phyloP scores from a whole-genome alignment of 35 echinoderm and acorn worm species.

The Ophioderma brevispina region DNA sequence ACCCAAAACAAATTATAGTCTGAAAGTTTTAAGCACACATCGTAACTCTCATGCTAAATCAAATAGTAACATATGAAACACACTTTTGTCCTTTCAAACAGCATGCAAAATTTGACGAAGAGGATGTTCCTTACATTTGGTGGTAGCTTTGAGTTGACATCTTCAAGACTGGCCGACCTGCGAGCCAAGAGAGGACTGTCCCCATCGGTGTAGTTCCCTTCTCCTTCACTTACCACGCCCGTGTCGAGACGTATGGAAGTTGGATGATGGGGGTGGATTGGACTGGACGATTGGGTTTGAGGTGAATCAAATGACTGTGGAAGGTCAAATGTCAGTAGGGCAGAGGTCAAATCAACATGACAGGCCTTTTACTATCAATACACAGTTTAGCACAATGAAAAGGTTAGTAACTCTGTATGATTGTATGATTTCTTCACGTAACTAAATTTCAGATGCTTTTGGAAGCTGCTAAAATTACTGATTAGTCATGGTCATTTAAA shows the following conservation, averaged over 20 bases:
- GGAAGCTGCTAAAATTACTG: no score
- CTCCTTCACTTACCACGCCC: not conserved
- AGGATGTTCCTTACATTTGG: not conserved
- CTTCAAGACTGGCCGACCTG: not conserved
- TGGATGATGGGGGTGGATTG: constrained; percentile 8
- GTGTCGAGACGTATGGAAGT: not conserved
- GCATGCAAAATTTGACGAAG: no score
- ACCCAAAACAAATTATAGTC: no score
- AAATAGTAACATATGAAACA: no score
- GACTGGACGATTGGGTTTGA: constrained; percentile 3
- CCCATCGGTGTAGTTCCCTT: not conserved
- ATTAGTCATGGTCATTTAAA: no score
- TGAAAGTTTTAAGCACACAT: no score
- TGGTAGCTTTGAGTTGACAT: not conserved
- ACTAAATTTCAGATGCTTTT: no score
- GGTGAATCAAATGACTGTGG: constrained; percentile 5
- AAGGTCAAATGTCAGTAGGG: not conserved
- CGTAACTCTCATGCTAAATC: no score
- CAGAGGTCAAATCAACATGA: not conserved
- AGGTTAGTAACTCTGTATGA: no score
- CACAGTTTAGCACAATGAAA: no score
- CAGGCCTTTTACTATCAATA: not conserved
- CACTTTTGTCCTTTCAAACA: no score
- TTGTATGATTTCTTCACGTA: no score
- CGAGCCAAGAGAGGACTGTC: not conserved